A percentile compares a stretch with the other conserved stretches of the same genome.
These are phyloP conservation scores for Belonocnema kinseyi DNA, from an alignment of 1,140 invertebrate genomes.

Conservation along the genomic window DNA sequence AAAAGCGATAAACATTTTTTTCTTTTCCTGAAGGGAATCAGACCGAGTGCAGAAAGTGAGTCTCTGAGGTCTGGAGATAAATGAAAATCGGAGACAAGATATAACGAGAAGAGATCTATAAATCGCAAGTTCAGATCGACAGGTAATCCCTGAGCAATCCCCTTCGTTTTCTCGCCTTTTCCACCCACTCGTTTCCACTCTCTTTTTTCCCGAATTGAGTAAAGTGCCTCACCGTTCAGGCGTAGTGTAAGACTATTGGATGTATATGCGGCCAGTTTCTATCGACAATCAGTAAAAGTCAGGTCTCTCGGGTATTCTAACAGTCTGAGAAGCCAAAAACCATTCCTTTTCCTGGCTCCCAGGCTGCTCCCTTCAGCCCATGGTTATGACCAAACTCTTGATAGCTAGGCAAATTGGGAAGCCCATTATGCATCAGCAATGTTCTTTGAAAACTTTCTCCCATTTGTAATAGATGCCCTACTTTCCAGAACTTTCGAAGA, in stretches of 20 bases:
- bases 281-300: slow-evolving; percentile 12
- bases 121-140: background rate
- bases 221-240: background rate
- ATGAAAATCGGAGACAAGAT: background rate
- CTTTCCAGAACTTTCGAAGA: background rate
- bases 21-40: background rate
- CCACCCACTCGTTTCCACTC: background rate
- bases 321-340: background rate
- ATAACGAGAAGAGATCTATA: slow-evolving; percentile 5
- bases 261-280: slow-evolving; percentile 12
- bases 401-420: slow-evolving; percentile 23
- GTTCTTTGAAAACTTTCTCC: background rate
- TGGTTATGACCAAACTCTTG: slow-evolving; percentile 3
- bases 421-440: slow-evolving; percentile 21
- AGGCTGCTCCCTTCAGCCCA: background rate
- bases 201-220: background rate
- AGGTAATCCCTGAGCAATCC: slow-evolving; percentile 23
- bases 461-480: background rate
- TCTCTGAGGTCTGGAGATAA: background rate
- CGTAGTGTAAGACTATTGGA: background rate
- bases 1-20: background rate
- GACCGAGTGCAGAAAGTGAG: background rate
- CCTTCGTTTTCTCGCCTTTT: slow-evolving; percentile 14
- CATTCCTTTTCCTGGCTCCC: slow-evolving; percentile 14
- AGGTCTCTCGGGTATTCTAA: background rate